Conservation (phyloP, 2,888 invertebrate genomes). For the Gnatocerus cornutus region DNA sequence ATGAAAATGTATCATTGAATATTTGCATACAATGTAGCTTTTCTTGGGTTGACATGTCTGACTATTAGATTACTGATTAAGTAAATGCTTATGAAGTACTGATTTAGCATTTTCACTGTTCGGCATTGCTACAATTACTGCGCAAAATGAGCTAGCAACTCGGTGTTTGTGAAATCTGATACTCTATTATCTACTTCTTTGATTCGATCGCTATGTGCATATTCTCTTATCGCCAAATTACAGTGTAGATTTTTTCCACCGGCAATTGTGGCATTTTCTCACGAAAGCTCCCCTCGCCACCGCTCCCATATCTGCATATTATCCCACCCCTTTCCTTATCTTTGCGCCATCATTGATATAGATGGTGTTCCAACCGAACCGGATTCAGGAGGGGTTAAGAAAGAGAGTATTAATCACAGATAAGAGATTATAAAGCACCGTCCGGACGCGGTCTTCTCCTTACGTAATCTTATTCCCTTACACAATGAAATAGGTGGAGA, state of each 20-base stretch:
- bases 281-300: not conserved
- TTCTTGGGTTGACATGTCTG: no score
- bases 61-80: no score
- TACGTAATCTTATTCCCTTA: constrained; percentile 26
- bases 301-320: not conserved
- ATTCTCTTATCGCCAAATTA: no score
- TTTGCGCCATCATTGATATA: constrained; percentile 12
- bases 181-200: no score
- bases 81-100: no score
- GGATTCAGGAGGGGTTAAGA: constrained; percentile 28
- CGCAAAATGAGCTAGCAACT: no score
- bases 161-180: no score
- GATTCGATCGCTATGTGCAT: no score
- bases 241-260: not conserved
- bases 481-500: constrained; percentile 38
- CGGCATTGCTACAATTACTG: no score
- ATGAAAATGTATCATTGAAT: no score
- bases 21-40: no score
- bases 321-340: constrained; percentile 18
- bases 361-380: constrained; percentile 28
- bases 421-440: constrained; percentile 44
- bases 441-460: constrained; percentile 39
- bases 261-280: not conserved
- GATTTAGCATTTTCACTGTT: no score
- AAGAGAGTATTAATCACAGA: constrained; percentile 43